Evolutionary conservation across 2,888 invertebrate species (phyloP), one percentile per base, ranked within the genome.

Genomic region (Cataglyphis rosenhaueri): DNA sequence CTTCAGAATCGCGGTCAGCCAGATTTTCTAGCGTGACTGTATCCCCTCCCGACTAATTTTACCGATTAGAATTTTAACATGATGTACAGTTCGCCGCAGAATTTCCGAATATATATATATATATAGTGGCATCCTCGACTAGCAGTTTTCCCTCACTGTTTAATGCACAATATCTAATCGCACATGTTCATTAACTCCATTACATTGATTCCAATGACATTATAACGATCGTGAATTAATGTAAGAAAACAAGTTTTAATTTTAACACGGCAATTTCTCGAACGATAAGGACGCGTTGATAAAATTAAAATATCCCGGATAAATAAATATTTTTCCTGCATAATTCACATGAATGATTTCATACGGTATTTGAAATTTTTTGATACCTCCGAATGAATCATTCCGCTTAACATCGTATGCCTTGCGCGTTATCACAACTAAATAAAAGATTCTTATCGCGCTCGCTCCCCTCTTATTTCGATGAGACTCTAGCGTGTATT

Each of bases 21-120:
- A 85, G 83, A 93, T 88, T 93, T 92, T 92, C 89, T 68, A 74
- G 4, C 68, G 57, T 70, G 91, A 92, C 92, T 93, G 93, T 93
- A 93, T 89, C 84, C 85, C 85, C 87, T 82, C 87, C 66, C 89
- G 89, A 92, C 92, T 93, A 92, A 94, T 94, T 94, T 93, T 92
- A 91, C 91, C 92, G 92, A 94, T 94, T 93, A 93, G 92, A 93
- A 93, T 93, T 93, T 92, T 91, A 91, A 91, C 91, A 88, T 90
- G 86, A 84, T 64, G 91, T 92, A 92, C 92, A 92, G 88, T 88
- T 88, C 65, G 68, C 62, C 41, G 12, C 75, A 84, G 85, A 87
- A 90, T 68, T 85, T 83, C 76, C 86, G 68, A 64, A 29, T 21
- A n/a, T 68, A 25, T 25, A 29, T 29, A 1, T 21, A 32, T 25